Percentiles rank a stretch among this genome's conserved stretches.
These are phyloP conservation scores for Callipepla californica DNA, from an alignment of 2,113 vertebrate genomes.

Conservation along the genomic window DNA sequence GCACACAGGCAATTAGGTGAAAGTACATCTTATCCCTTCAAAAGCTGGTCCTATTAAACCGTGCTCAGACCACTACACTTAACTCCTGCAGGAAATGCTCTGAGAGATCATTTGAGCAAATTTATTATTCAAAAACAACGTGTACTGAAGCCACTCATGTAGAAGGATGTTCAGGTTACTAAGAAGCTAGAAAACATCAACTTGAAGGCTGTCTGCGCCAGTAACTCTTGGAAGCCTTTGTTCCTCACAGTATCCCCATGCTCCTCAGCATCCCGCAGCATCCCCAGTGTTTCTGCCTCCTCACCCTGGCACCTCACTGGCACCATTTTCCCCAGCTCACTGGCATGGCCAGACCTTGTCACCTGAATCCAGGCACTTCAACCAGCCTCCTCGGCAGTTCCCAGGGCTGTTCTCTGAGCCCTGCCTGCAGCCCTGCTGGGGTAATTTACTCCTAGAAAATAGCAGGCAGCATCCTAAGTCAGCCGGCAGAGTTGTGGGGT, in stretches of 20 bases:
- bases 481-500: background rate
- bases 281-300: background rate
- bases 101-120: background rate
- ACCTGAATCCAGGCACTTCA: background rate
- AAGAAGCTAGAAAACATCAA: background rate
- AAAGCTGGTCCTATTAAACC: background rate
- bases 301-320: background rate
- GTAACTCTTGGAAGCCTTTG: background rate
- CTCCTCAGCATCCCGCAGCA: background rate
- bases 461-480: background rate
- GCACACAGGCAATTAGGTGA: constrained; percentile 43
- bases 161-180: background rate
- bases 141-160: background rate
- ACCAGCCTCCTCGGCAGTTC: background rate
- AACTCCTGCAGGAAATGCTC: background rate
- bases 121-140: background rate
- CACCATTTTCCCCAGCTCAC: background rate
- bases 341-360: background rate
- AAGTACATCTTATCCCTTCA: constrained; percentile 52
- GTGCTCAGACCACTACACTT: background rate
- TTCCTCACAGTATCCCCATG: background rate
- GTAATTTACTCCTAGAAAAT: background rate
- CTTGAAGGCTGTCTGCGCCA: background rate
- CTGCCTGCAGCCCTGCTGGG: background rate
- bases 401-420: background rate